Conservation (phyloP, 1,140 invertebrate genomes). For the Drosophila punjabiensis region DNA sequence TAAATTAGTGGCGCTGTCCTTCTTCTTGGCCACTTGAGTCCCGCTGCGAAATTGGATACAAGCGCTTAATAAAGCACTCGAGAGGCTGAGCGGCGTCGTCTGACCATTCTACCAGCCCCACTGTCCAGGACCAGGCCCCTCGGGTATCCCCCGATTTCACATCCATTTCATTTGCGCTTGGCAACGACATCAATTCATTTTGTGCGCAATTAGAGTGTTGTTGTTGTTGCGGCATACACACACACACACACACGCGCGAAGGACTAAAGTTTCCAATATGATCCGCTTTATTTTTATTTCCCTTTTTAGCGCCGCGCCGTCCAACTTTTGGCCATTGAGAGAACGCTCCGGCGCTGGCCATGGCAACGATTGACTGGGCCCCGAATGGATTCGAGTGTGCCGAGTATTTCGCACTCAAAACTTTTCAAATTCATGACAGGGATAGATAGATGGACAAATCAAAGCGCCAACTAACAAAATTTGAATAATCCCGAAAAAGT, state of each 20-base stretch:
- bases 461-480: slow-evolving; percentile 52
- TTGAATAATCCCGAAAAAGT: slow-evolving; percentile 20
- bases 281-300: slow-evolving; percentile 38
- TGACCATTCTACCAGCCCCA: slow-evolving; percentile 13
- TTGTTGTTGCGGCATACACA: slow-evolving; percentile 50
- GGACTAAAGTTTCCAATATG: slow-evolving; percentile 56
- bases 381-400: slow-evolving; percentile 57
- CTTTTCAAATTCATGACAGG: slow-evolving; percentile 56
- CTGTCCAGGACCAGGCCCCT: neutral
- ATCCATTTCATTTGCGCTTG: slow-evolving; percentile 75
- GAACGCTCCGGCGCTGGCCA: slow-evolving; percentile 38
- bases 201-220: slow-evolving; percentile 78
- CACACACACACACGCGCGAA: slow-evolving; percentile 24
- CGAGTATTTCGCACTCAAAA: slow-evolving; percentile 62
- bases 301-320: slow-evolving; percentile 41
- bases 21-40: slow-evolving; percentile 71
- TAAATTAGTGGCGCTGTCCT: slow-evolving; percentile 73
- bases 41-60: slow-evolving; percentile 78
- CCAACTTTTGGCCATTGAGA: slow-evolving; percentile 71
- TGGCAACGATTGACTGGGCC: slow-evolving; percentile 56
- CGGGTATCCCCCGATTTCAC: slow-evolving; percentile 25
- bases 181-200: slow-evolving; percentile 84
- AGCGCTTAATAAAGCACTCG: slow-evolving; percentile 80
- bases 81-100: slow-evolving; percentile 62
- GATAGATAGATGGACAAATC: slow-evolving; percentile 34